Evolutionary conservation across 2,797 vertebrate species (phyloP), one percentile per base, ranked within the genome.

Genomic region (Myripristis jacobus): DNA sequence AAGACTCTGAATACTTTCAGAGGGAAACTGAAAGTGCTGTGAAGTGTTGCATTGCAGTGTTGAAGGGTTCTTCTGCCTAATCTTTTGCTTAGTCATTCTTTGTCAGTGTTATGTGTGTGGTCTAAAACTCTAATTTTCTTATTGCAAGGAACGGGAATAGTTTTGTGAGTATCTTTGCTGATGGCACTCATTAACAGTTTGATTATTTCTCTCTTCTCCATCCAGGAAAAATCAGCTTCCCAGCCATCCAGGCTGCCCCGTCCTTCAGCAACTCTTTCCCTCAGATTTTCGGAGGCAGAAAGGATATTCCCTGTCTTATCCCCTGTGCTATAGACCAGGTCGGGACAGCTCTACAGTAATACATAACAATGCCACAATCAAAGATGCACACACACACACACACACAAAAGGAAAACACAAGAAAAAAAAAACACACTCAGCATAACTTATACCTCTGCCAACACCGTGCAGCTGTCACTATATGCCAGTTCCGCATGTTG

Each of bases 291-390:
- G 91, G 90, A 13, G 92, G 84, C 82, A 94, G 90, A 87, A 93
- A 93, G 1, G 96, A 98, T 24, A 75, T 99, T 68, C 96, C 95
- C 84, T 99, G 98, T 93, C 96, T 99, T 75, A 98, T 99, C 77
- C 98, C 98, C 0, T 99, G 98, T 59, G 98, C 96, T 84, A 99
- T 99, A 1, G 98, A 99, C 88, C 98, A 99, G 95, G 98, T 98
- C 70, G 66, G 75, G 8, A 59, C 19, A 18, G 5, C 6, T 25
- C n/a, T 6, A 46, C 19, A 59, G 3, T 31, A n/a, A 44, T 18
- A 48, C 0, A 1, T 36, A 19, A 27, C 6, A 48, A 58, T 1
- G 21, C 11, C 34, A 11, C 19, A 53, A n/a, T 0, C 1, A 0
- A 31, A 31, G 29, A 2, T 66, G 27, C 21, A 18, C 25, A 61